phyloP scores from a whole-genome alignment of 2,888 invertebrate genomes.

The Cyrtodaria siliqua region DNA sequence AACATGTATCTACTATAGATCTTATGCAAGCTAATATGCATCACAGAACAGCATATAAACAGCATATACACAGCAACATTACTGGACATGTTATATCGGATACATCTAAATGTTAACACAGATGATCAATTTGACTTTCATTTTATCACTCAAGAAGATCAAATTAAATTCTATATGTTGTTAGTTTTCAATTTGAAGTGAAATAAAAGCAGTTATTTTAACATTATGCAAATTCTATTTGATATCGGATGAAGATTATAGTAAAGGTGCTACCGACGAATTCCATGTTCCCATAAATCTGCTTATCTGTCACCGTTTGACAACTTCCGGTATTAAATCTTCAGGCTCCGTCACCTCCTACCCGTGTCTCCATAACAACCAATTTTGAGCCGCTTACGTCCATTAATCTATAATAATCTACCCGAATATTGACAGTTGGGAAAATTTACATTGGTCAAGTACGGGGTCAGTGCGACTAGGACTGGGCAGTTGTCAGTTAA shows the following conservation, averaged over 20 bases:
- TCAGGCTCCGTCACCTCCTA: constrained; percentile 25
- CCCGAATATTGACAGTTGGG: constrained; percentile 34
- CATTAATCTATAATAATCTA: constrained; percentile 50
- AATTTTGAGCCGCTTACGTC: constrained; percentile 44
- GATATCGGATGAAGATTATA: too few relatives aligned
- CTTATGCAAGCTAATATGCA: too few relatives aligned
- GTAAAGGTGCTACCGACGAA: too few relatives aligned
- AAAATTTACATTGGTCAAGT: constrained; percentile 55
- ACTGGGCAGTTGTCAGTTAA: constrained; percentile 41
- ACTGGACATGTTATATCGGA: too few relatives aligned
- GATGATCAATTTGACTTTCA: too few relatives aligned
- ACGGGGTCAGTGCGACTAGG: constrained; percentile 23
- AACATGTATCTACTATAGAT: too few relatives aligned
- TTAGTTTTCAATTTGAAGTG: background rate
- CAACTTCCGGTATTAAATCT: constrained; percentile 58
- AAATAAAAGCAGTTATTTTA: constrained; percentile 1
- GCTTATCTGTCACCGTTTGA: constrained; percentile 54
- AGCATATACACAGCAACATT: too few relatives aligned
- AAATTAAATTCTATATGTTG: background rate
- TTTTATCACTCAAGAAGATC: too few relatives aligned
- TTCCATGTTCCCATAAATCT: constrained; percentile 41
- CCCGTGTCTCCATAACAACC: constrained; percentile 45
- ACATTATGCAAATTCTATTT: too few relatives aligned
- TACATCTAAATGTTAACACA: too few relatives aligned
- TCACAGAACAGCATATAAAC: too few relatives aligned